phyloP scores from a whole-genome alignment of 2,888 invertebrate species.

The Tuta absoluta region DNA sequence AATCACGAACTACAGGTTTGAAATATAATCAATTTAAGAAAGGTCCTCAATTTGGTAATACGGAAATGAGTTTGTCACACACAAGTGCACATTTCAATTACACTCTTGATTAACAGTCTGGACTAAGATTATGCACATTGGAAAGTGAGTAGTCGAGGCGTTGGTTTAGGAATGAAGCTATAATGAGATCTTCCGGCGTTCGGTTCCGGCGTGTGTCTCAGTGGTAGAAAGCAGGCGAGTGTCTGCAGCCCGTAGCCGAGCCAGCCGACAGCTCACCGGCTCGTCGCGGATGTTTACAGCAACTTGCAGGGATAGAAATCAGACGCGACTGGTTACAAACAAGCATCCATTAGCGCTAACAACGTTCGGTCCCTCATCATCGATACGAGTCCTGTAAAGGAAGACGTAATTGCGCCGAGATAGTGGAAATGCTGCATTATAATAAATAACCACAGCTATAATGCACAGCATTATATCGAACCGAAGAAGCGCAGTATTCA shows the following conservation, averaged over 20 bases:
- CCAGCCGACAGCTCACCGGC: conserved; percentile 42
- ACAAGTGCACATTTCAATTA: not conserved
- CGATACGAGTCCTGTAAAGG: conserved; percentile 43
- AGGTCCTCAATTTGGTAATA: not conserved
- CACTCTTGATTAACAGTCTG: not conserved
- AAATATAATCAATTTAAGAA: not conserved
- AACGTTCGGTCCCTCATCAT: conserved; percentile 40
- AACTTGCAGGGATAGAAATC: conserved; percentile 57
- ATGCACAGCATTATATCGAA: conserved; percentile 20
- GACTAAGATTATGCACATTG: conserved; percentile 49
- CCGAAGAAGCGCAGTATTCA: conserved; percentile 26
- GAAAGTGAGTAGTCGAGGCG: conserved; percentile 49
- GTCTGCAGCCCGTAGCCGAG: conserved; percentile 47
- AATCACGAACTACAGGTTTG: conserved; percentile 5
- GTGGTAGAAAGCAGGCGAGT: conserved; percentile 60
- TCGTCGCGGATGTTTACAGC: conserved; percentile 61
- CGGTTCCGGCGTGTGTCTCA: conserved; percentile 43
- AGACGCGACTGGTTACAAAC: conserved; percentile 51
- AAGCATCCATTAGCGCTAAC: conserved; percentile 46
- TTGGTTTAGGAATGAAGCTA: conserved; percentile 57
- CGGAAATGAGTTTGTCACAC: conserved; percentile 1
- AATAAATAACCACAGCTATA: conserved; percentile 26
- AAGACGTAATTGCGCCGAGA: conserved; percentile 43
- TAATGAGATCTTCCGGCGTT: conserved; percentile 67
- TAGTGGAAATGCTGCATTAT: conserved; percentile 34